phyloP scores from a whole-genome alignment of 2,888 invertebrate genomes.

The Protonemura montana region DNA sequence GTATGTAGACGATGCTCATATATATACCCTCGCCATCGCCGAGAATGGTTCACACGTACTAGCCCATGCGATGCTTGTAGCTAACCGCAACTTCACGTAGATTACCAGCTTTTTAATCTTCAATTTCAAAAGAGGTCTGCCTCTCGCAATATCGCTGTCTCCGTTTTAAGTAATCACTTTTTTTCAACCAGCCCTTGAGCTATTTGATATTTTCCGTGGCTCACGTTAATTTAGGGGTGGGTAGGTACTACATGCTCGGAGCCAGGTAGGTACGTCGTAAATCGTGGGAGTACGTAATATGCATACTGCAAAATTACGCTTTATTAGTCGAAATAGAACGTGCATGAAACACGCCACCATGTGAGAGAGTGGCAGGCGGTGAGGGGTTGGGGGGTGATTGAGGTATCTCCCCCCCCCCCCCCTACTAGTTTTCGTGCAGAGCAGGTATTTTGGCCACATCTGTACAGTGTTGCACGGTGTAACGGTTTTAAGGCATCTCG shows the following conservation, averaged over 20 bases:
- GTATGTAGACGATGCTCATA: background rate
- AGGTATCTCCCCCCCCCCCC: background rate
- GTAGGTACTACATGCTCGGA: background rate
- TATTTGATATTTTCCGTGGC: background rate
- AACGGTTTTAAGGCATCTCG: background rate
- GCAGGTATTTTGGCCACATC: background rate
- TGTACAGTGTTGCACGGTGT: background rate
- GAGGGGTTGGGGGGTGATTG: background rate
- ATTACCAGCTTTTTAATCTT: background rate
- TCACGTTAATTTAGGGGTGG: background rate
- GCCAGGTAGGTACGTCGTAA: background rate
- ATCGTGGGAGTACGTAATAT: background rate
- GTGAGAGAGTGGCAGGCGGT: no score
- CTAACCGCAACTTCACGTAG: background rate
- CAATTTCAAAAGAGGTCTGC: constrained; percentile 5
- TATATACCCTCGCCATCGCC: background rate
- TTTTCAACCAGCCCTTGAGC: background rate
- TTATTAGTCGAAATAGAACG: constrained; percentile 1
- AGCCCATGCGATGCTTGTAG: background rate
- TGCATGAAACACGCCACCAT: background rate
- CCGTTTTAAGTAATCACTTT: constrained; percentile 2
- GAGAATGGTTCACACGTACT: background rate
- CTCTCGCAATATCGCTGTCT: background rate
- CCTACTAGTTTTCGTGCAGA: background rate
- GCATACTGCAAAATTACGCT: constrained; percentile 12